Evolutionary conservation across 1,140 invertebrate species (phyloP).

Genomic region (Drosophila parvula): DNA sequence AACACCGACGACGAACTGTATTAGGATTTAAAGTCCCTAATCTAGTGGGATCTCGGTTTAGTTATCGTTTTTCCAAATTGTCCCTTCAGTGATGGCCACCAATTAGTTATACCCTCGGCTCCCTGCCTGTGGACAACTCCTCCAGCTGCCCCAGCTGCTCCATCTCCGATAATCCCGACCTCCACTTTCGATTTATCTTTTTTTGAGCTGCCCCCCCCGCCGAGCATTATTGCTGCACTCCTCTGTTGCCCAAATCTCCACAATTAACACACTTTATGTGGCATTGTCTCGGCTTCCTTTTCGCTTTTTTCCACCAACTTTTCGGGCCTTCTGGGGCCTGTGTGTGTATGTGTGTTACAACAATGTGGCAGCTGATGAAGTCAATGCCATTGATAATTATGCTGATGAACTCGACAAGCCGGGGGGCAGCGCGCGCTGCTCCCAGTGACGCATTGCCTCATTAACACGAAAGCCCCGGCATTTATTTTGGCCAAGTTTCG

Average conservation of each 20-base stretch:
- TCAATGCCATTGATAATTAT: constrained; percentile 78
- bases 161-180: neutral
- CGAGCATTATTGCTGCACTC: constrained; percentile 66
- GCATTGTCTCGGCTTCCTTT: constrained; percentile 35
- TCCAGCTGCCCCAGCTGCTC: neutral
- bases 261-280: constrained; percentile 80
- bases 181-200: constrained; percentile 73
- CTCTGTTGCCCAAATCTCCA: constrained; percentile 61
- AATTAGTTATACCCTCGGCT: constrained; percentile 10
- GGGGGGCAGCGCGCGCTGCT: constrained; percentile 10
- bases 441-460: constrained; percentile 78
- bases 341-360: constrained; percentile 18
- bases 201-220: constrained; percentile 61
- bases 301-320: constrained; percentile 18
- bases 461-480: constrained; percentile 72
- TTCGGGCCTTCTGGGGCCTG: neutral
- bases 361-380: constrained; percentile 73
- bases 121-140: neutral
- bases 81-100: constrained; percentile 1
- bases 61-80: neutral
- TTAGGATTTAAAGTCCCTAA: neutral
- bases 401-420: constrained; percentile 73
- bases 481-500: constrained; percentile 46
- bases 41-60: constrained; percentile 12
- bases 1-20: neutral